These are phyloP conservation scores for Dryomyza anilis DNA, from an alignment of 2,888 invertebrate genomes.

Conservation along the genomic window DNA sequence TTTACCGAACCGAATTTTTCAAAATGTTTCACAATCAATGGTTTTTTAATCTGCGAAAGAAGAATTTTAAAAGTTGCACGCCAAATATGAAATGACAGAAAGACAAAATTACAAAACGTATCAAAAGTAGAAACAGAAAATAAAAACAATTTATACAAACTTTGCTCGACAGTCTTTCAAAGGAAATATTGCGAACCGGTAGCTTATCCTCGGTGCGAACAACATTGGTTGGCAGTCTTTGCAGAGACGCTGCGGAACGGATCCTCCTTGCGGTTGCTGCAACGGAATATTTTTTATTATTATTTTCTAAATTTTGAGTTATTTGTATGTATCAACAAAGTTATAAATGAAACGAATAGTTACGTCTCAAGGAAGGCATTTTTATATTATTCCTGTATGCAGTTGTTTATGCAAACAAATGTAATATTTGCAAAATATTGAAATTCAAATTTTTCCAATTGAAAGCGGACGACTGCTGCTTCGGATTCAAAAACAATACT, in stretches of 20 bases:
- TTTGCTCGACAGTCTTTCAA: constrained; percentile 11
- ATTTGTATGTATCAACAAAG: not conserved
- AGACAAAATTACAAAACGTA: not conserved
- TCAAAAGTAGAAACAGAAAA: not conserved
- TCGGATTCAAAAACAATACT: too few relatives aligned
- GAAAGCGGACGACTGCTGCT: not conserved
- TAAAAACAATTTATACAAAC: constrained; percentile 1
- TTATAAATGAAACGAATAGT: not conserved
- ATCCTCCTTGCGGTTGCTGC: not conserved
- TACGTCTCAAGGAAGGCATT: not conserved
- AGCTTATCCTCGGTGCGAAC: constrained; percentile 26
- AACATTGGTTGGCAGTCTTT: too few relatives aligned
- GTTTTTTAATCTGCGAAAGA: constrained; percentile 2
- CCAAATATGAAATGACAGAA: not conserved
- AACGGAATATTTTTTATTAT: too few relatives aligned
- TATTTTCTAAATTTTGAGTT: too few relatives aligned
- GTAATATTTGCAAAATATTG: not conserved
- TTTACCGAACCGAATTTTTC: constrained; percentile 24
- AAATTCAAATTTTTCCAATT: not conserved
- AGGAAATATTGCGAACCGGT: constrained; percentile 19
- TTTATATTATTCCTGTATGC: not conserved
- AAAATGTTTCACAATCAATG: constrained; percentile 17
- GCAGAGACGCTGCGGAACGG: too few relatives aligned
- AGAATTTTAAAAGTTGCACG: not conserved
- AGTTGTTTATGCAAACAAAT: not conserved